Evolutionary conservation across 2,888 invertebrate genomes (phyloP), one percentile per base, ranked within the genome.

Genomic region (Unio pictorum): DNA sequence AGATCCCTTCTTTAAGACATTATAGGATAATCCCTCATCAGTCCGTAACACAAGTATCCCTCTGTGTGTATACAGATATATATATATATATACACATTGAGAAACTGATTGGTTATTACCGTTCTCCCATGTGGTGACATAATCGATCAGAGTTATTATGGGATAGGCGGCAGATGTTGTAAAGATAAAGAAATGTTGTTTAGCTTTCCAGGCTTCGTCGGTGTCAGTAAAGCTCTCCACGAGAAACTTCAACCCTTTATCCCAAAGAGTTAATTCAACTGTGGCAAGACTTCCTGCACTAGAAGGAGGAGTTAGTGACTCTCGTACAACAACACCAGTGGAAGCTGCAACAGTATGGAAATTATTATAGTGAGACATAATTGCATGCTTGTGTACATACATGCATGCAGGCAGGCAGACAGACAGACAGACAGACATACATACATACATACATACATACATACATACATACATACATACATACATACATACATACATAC

Each of bases 121-220:
- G 62, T 65, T 61, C n/a, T 69, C n/a, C 84, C 84, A 84, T 6
- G 80, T 71, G 30, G 68, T 72, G 5, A 76, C 77, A 62, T 84
- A 79, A 58, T 80, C 80, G 7, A 75, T 63, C 3, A 84, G 63
- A 26, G 65, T 58, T 11, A 84, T 59, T 26, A 78, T 75, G 11
- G 75, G 78, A 64, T 75, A 74, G 28, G 72, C 75, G n/a, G 68
- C 71, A 15, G 70, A 73, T 54, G 61, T 68, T 15, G 73, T 69
- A 17, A 71, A 58, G 1, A 75, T 70, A 20, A 66, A 59, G 28
- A 78, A 72, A 65, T 76, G 67, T 0, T 78, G 63, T 15, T 61
- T 54, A 11, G 66, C 59, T 7, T 30, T 57, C 66, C 72, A 70
- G n/a, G n/a, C 18, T 61, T 66, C 26, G 15, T 59, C 61, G 17